Conservation (phyloP, 2,797 vertebrate species). For the Cercopithecus petaurista region DNA sequence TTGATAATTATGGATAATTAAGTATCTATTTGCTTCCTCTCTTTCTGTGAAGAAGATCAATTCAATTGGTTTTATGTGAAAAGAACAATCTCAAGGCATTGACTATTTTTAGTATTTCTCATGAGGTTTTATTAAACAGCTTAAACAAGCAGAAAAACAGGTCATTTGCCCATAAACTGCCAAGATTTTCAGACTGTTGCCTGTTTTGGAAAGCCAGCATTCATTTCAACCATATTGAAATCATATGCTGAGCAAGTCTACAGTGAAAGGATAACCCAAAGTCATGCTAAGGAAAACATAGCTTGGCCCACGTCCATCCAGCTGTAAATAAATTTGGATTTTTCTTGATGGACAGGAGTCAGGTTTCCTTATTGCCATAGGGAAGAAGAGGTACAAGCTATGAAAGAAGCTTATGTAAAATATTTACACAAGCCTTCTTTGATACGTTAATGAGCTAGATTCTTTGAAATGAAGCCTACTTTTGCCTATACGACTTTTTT, state of each 20-base stretch:
- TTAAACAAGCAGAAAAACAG: conserved; percentile 58
- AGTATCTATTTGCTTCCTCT: background rate
- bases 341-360: background rate
- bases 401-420: background rate
- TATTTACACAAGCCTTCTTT: background rate
- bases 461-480: conserved; percentile 2
- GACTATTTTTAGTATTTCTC: conserved; percentile 48
- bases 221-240: conserved; percentile 22
- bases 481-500: conserved; percentile 20
- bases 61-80: conserved; percentile 55
- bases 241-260: background rate
- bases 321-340: background rate
- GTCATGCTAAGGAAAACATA: background rate
- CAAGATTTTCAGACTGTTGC: conserved; percentile 33
- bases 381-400: background rate
- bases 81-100: conserved; percentile 18
- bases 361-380: background rate
- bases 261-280: conserved; percentile 8
- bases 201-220: background rate
- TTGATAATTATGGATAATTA: background rate
- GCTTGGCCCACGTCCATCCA: background rate
- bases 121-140: conserved; percentile 56
- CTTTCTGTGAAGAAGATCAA: conserved; percentile 53
- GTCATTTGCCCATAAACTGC: background rate
- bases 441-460: background rate